phyloP scores from a whole-genome alignment of 2,113 vertebrate species.

The Hystrix brachyura region DNA sequence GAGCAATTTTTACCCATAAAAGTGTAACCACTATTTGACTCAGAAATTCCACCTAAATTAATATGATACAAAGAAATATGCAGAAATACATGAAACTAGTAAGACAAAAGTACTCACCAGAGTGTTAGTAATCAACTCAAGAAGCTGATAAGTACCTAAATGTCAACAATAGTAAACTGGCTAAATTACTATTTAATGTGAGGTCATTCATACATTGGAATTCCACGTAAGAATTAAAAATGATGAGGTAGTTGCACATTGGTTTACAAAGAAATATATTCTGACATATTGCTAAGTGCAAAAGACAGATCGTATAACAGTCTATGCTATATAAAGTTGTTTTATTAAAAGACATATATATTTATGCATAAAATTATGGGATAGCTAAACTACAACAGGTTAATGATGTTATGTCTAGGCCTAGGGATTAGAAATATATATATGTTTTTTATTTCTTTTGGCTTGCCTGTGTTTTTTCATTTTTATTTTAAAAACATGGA shows the following conservation, averaged over 20 bases:
- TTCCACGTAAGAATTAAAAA: background rate
- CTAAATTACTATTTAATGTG: background rate
- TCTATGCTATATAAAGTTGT: background rate
- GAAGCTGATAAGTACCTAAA: background rate
- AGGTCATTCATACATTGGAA: background rate
- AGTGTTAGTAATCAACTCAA: background rate
- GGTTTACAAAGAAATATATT: background rate
- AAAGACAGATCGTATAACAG: background rate
- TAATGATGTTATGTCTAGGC: constrained; percentile 74
- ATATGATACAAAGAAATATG: background rate
- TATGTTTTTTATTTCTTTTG: constrained; percentile 65
- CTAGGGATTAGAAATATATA: constrained; percentile 20
- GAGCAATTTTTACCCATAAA: background rate
- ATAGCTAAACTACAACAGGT: constrained; percentile 46
- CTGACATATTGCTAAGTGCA: constrained; percentile 5
- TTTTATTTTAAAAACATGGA: constrained; percentile 59
- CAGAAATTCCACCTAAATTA: background rate
- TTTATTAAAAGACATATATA: constrained; percentile 62
- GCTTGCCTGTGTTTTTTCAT: constrained; percentile 41
- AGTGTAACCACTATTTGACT: background rate
- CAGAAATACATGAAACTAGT: background rate
- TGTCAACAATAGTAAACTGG: background rate
- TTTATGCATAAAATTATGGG: constrained; percentile 63
- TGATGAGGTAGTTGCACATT: background rate
- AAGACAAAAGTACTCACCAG: background rate